These are phyloP conservation scores for Chymomyza amoena DNA, from an alignment of 2,888 invertebrate genomes.

Conservation along the genomic window DNA sequence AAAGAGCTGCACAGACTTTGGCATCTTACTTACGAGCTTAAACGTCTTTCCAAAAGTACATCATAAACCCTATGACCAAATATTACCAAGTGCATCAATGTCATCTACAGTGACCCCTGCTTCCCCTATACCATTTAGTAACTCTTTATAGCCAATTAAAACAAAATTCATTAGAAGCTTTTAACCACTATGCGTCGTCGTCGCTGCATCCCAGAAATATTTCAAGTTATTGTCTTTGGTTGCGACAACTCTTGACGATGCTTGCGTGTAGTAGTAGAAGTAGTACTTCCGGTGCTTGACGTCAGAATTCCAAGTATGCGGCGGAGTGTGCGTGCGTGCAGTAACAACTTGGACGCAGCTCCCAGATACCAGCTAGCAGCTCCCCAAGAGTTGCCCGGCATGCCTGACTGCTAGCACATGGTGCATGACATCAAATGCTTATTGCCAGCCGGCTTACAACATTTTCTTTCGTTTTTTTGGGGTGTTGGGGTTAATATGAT, in stretches of 20 bases:
- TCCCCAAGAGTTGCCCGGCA: not conserved
- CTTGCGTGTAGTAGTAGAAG: not conserved
- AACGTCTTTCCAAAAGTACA: no score
- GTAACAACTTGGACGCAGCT: conserved; percentile 13
- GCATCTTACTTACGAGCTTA: no score
- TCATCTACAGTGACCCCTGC: not conserved
- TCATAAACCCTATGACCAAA: no score
- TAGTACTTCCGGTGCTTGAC: conserved; percentile 42
- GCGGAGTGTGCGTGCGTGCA: conserved; percentile 14
- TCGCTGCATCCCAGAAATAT: not conserved
- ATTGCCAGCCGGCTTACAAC: not conserved
- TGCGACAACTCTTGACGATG: conserved; percentile 20
- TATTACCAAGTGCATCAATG: no score
- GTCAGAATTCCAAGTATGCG: conserved; percentile 55
- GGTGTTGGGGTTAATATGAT: conserved; percentile 65
- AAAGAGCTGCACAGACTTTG: no score
- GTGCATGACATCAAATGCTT: conserved; percentile 2
- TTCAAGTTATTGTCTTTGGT: conserved; percentile 50
- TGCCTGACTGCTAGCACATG: not conserved
- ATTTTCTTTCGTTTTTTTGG: conserved; percentile 17
- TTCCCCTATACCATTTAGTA: not conserved
- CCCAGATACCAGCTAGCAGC: not conserved
- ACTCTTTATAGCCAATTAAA: not conserved
- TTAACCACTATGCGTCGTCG: not conserved
- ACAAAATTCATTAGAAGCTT: not conserved